Evolutionary conservation across 2,888 invertebrate species (phyloP).

Genomic region (Epinotia nisella): DNA sequence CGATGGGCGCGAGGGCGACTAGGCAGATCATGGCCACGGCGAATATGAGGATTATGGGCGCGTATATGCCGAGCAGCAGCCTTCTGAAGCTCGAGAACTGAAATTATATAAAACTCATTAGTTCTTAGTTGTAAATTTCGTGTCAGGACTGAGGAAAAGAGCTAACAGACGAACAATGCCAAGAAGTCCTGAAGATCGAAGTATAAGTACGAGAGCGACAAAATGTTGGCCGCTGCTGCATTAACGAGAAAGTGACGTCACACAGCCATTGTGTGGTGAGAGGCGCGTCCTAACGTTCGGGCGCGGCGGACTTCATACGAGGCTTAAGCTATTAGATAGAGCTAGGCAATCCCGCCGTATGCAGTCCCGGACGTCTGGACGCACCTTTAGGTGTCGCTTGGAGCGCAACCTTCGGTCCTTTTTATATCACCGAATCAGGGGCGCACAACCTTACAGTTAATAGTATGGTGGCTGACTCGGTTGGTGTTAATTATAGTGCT

Average conservation of each 20-base stretch:
- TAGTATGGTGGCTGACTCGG: neutral
- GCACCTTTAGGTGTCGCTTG: no score
- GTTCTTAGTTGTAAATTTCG: neutral
- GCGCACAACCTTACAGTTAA: neutral
- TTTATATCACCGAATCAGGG: neutral
- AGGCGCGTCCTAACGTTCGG: no score
- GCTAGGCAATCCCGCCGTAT: no score
- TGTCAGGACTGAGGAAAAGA: no score
- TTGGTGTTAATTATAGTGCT: neutral
- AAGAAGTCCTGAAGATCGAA: no score
- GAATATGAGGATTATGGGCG: slow-evolving; percentile 88
- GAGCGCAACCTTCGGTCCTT: neutral
- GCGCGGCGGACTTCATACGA: no score
- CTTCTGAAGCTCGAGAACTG: slow-evolving; percentile 92
- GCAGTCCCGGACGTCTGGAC: no score
- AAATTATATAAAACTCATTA: slow-evolving; percentile 56
- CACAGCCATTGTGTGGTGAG: no score
- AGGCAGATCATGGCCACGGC: slow-evolving; percentile 90
- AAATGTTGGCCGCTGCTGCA: neutral
- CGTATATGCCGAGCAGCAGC: slow-evolving; percentile 90
- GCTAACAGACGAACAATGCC: no score
- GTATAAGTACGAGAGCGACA: no score
- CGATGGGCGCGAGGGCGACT: slow-evolving; percentile 90
- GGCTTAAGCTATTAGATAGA: no score
- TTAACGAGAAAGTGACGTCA: neutral